Percentiles rank a stretch among this genome's conserved stretches.
phyloP scores from a whole-genome alignment of 2,888 invertebrate species.

The Dryadula phaetusa region DNA sequence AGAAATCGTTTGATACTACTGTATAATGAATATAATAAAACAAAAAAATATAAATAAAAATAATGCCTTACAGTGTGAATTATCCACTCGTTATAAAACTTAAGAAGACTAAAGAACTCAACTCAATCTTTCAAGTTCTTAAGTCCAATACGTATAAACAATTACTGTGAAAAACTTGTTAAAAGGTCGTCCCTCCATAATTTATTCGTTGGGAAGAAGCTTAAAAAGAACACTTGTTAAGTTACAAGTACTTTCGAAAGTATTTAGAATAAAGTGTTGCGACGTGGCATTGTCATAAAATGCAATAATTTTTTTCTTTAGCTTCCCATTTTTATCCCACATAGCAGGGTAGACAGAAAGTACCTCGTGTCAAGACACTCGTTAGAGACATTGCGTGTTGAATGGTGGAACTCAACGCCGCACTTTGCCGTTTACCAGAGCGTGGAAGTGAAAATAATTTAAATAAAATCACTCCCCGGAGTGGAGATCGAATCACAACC shows the following conservation, averaged over 20 bases:
- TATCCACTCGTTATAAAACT: slow-evolving; percentile 1
- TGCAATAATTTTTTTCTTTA: not conserved
- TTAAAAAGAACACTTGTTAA: slow-evolving; percentile 31
- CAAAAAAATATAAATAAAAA: not conserved
- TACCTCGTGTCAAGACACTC: too few relatives aligned
- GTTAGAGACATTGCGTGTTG: too few relatives aligned
- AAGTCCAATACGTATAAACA: slow-evolving; percentile 34
- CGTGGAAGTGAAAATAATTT: too few relatives aligned
- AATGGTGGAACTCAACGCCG: too few relatives aligned
- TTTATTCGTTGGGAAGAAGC: slow-evolving; percentile 30
- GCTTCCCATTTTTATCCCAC: too few relatives aligned
- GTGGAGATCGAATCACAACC: too few relatives aligned
- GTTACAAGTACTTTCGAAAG: slow-evolving; percentile 30
- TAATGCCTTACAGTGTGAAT: slow-evolving; percentile 5
- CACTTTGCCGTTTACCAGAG: too few relatives aligned
- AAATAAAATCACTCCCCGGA: too few relatives aligned
- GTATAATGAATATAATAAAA: too few relatives aligned
- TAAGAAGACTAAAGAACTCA: slow-evolving; percentile 15
- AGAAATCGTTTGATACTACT: too few relatives aligned
- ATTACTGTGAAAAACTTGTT: slow-evolving; percentile 31
- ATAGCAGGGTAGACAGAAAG: too few relatives aligned
- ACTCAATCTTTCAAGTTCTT: slow-evolving; percentile 22
- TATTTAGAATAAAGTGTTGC: slow-evolving; percentile 23
- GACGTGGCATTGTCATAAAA: not conserved
- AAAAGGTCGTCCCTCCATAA: slow-evolving; percentile 34